phyloP scores from a whole-genome alignment of 1,140 invertebrate genomes.

The Drosophila micromelanica region DNA sequence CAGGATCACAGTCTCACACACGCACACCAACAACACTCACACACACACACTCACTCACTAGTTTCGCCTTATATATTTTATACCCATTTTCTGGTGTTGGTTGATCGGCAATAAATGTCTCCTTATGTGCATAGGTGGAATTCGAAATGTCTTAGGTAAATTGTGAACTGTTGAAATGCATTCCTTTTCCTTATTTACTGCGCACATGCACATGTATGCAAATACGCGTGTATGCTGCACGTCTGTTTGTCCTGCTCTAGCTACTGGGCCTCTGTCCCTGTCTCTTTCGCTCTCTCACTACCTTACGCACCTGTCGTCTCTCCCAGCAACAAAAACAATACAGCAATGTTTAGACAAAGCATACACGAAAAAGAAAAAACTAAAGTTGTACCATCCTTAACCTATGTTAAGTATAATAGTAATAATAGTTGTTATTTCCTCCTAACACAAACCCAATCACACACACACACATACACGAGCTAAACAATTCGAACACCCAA shows the following conservation, averaged over 20 bases:
- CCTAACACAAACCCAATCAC: constrained; percentile 60
- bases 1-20: constrained; percentile 21
- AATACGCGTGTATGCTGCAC: neutral
- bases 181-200: neutral
- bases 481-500: constrained; percentile 44
- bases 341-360: constrained; percentile 2
- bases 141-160: constrained; percentile 8
- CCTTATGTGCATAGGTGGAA: constrained; percentile 17
- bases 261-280: constrained; percentile 27
- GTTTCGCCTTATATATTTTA: constrained; percentile 34
- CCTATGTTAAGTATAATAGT: constrained; percentile 19
- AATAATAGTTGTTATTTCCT: constrained; percentile 63
- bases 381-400: constrained; percentile 4
- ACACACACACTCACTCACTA: constrained; percentile 18
- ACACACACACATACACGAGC: constrained; percentile 33
- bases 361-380: constrained; percentile 10
- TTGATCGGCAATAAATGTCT: constrained; percentile 25
- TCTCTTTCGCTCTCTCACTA: constrained; percentile 17
- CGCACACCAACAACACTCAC: neutral
- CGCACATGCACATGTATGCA: constrained; percentile 5
- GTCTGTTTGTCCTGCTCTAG: constrained; percentile 21
- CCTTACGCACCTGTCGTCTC: constrained; percentile 18
- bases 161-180: constrained; percentile 4
- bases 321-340: constrained; percentile 12
- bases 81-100: constrained; percentile 44